phyloP scores from a whole-genome alignment of 2,888 invertebrate species.

The Darwinula stevensoni region DNA sequence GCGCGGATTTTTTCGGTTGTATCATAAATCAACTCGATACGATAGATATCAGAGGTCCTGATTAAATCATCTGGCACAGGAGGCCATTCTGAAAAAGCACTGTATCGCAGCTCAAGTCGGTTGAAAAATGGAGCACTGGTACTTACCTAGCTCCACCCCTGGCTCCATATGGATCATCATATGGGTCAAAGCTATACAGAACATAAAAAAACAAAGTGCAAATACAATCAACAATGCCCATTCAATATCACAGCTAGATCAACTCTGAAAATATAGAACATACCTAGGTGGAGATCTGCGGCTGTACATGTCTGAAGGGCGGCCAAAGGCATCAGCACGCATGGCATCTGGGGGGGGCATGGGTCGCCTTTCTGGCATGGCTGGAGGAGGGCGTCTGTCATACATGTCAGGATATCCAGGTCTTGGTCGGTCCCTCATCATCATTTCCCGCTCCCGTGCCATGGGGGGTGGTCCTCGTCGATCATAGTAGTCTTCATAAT shows the following conservation, averaged over 20 bases:
- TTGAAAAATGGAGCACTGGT: no score
- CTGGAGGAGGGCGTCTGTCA: slow-evolving; percentile 9
- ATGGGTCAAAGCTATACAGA: background rate
- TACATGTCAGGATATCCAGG: slow-evolving; percentile 10
- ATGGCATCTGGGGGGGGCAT: slow-evolving; percentile 9
- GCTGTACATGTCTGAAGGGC: slow-evolving; percentile 9
- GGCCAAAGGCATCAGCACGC: slow-evolving; percentile 8
- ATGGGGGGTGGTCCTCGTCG: slow-evolving; percentile 9
- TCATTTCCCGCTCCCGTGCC: slow-evolving; percentile 9
- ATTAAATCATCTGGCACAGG: no score
- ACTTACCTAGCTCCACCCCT: no score
- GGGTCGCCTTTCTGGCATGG: slow-evolving; percentile 5
- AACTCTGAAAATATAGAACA: no score
- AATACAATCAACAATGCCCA: background rate
- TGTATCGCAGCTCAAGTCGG: no score
- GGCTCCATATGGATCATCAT: background rate
- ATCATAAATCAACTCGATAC: no score
- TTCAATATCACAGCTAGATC: no score
- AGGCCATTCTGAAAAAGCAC: no score
- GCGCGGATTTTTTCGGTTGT: no score
- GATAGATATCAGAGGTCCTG: no score
- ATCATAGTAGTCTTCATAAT: slow-evolving; percentile 10
- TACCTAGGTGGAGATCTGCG: slow-evolving; percentile 6
- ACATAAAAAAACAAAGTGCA: background rate
- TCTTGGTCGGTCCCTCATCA: slow-evolving; percentile 9